Evolutionary conservation across 2,888 invertebrate genomes (phyloP), one percentile per base, ranked within the genome.

Genomic region (Spisula solida): DNA sequence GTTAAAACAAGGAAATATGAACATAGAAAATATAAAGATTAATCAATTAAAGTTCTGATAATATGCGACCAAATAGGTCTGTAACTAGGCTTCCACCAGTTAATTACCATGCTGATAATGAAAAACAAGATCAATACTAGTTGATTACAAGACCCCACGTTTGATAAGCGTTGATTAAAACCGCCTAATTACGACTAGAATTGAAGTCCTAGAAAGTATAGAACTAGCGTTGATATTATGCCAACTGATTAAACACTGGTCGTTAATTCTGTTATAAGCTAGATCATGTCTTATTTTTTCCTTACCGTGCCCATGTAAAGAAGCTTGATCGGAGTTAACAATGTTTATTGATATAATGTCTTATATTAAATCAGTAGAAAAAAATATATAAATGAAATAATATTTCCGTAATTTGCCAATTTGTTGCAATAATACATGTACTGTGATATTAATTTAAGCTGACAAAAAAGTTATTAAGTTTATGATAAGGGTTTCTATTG

Each of bases 161-260:
- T 88, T 83, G 91, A 91, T 91, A 91, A 91, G 91, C 89, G 88
- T 91, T 91, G 91, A 91, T 91, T 91, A 91, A 91, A 91, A 91
- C 87, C 75, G 85, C 87, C 91, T 91, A 91, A 91, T 91, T 91
- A 91, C 89, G 87, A 85, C 91, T 34, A 83, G 83, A 82, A 84
- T 79, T 81, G 88, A 89, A 91, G 87, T 88, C 91, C 47, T 89
- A 91, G 81, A 88, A 89, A 85, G 79, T 86, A 41, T 41, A 41
- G 41, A 41, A 41, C 41, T 41, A 29, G 51, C 75, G 48, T 55
- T 66, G 70, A 56, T 47, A 60, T 48, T 81, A 70, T 25, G 41
- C 81, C 60, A 81, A 51, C 70, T 82, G 90, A 90, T 90, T 90
- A 90, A 85, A 87, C 66, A 70, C 70, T 85, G 56, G 56, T 82